A percentile compares a stretch with the other conserved stretches of the same genome.
Evolutionary conservation across 2,797 vertebrate species (phyloP).

Genomic region (Astyanax mexicanus): DNA sequence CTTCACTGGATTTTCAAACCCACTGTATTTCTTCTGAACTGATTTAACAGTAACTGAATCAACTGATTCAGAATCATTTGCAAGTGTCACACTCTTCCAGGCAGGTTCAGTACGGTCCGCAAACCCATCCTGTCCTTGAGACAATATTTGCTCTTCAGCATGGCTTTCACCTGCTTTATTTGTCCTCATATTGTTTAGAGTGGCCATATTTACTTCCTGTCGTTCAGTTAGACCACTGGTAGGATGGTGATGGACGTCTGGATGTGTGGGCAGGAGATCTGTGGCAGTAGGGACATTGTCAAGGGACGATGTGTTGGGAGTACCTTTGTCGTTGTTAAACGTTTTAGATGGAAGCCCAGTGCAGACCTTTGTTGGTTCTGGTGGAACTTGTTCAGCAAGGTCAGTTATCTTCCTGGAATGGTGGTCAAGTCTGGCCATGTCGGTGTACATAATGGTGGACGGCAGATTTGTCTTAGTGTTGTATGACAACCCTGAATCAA

Average conservation of each 20-base stretch:
- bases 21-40: not conserved
- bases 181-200: not conserved
- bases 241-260: slow-evolving; percentile 5
- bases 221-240: not conserved
- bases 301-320: not conserved
- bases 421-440: not conserved
- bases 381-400: not conserved
- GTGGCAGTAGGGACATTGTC: not conserved
- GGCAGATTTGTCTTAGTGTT: too few species aligned
- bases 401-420: not conserved
- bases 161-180: not conserved
- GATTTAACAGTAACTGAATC: not conserved
- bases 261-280: not conserved
- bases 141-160: not conserved
- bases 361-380: not conserved
- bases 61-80: not conserved
- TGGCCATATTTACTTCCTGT: not conserved
- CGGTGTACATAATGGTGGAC: not conserved
- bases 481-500: too few species aligned
- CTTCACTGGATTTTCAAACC: not conserved
- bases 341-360: not conserved
- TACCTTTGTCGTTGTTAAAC: not conserved
- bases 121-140: not conserved
- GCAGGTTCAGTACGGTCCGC: not conserved
- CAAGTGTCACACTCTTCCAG: not conserved